Evolutionary conservation across 2,113 vertebrate genomes (phyloP), one percentile per base, ranked within the genome.

Genomic region (Passer domesticus): DNA sequence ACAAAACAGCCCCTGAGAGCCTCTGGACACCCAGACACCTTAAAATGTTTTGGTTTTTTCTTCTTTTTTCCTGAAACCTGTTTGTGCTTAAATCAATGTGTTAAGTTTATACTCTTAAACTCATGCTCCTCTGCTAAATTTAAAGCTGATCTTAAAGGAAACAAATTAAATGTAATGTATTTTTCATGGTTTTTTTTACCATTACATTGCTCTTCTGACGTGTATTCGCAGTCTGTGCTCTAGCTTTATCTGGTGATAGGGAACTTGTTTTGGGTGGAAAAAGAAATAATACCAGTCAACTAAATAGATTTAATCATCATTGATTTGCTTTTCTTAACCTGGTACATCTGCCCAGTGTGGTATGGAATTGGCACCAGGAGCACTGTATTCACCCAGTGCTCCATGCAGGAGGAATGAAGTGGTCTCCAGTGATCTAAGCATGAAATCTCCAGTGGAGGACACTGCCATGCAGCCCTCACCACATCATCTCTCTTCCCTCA

Each of bases 1-100:
- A 0, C 17, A 3, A 3, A 53, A 21, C 11, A 60, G 9, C 10
- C 8, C 7, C 7, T 49, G 21, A 16, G 11, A 37, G 6, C 0
- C 1, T 39, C 11, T 18, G 17, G 30, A 8, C 1, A 35, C 9
- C 9, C 5, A 13, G 4, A 39, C 3, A 2, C 6, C 0, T 7
- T 49, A 31, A 24, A 75, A 13, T 37, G 35, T 37, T 37, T 37
- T 37, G 35, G 35, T 37, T 37, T 37, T 37, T 37, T 37, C 35
- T 10, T 2, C 0, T 72, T 66, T 64, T 58, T 56, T 69, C 17
- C 46, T 60, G 16, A 12, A 46, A 52, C 7, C 1, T 56, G 2
- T n/a, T 46, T 68, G 17, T 41, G 13, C 10, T 66, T 64, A 73
- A 87, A 62, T 44, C 27, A 52, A 9, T 24, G 7, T 41, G 13